Evolutionary conservation across 2,888 invertebrate species (phyloP).

Genomic region (Nebria brevicollis): DNA sequence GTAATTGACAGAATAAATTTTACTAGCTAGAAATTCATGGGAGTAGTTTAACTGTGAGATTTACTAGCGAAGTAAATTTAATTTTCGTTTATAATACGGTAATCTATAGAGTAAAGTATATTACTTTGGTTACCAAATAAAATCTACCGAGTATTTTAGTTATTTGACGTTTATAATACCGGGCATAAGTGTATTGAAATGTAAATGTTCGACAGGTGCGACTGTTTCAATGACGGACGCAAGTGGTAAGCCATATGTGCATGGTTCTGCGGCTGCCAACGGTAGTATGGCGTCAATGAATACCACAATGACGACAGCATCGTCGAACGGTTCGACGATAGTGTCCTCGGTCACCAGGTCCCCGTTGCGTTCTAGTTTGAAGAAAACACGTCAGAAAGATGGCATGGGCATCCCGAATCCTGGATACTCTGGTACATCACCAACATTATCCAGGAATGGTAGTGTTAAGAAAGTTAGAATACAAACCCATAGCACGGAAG

Average conservation of each 20-base stretch:
- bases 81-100: too few relatives aligned
- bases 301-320: conserved; percentile 76
- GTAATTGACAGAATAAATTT: too few relatives aligned
- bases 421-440: conserved; percentile 84
- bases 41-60: too few relatives aligned
- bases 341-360: conserved; percentile 66
- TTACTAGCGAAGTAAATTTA: too few relatives aligned
- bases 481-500: conserved; percentile 91
- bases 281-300: conserved; percentile 80
- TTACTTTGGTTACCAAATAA: too few relatives aligned
- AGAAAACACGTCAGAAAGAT: conserved; percentile 74
- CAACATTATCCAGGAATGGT: conserved; percentile 83
- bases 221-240: conserved; percentile 86
- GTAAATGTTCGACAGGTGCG: conserved; percentile 63
- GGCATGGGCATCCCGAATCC: conserved; percentile 88
- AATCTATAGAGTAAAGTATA: too few relatives aligned
- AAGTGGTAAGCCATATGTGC: conserved; percentile 83
- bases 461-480: conserved; percentile 92
- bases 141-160: too few relatives aligned
- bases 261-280: conserved; percentile 64
- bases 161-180: too few relatives aligned
- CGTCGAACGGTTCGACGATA: conserved; percentile 65
- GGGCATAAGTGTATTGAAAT: conserved; percentile 1
- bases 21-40: too few relatives aligned
- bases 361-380: conserved; percentile 82